phyloP scores from a whole-genome alignment of 92 coral and sea anemone species.

The Blastomussa wellsi region DNA sequence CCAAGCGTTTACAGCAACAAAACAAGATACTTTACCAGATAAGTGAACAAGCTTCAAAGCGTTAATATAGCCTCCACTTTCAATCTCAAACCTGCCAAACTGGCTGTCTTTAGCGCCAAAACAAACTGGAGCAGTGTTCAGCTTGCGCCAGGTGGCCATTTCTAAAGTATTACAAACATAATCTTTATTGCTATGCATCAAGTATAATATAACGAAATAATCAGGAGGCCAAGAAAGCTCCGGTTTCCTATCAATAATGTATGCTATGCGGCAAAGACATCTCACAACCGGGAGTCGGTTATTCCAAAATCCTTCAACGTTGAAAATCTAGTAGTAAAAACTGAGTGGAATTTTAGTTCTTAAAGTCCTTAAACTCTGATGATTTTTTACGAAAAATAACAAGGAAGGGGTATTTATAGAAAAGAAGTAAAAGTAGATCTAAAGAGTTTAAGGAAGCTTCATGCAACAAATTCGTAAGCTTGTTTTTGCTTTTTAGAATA shows the following conservation, averaged over 20 bases:
- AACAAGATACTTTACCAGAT: not conserved
- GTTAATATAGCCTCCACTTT: not conserved
- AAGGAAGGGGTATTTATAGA: too few species aligned
- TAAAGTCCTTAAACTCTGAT: too few species aligned
- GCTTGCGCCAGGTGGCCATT: not conserved
- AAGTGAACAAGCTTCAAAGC: not conserved
- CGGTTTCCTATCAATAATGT: not conserved
- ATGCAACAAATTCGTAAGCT: not conserved
- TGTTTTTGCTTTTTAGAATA: too few species aligned
- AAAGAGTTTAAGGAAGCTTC: too few species aligned
- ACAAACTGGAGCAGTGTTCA: not conserved
- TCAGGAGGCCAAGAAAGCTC: not conserved
- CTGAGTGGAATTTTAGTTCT: too few species aligned
- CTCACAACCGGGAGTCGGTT: conserved; percentile 65
- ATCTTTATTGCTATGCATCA: too few species aligned
- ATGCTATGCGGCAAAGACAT: conserved; percentile 48
- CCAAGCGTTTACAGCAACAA: not conserved
- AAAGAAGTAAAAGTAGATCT: too few species aligned
- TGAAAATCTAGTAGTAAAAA: too few species aligned
- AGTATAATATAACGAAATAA: too few species aligned
- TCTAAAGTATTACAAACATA: too few species aligned
- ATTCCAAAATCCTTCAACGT: conserved; percentile 38
- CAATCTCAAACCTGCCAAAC: not conserved
- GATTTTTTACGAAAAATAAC: too few species aligned
- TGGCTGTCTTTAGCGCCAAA: not conserved